Percentiles rank a stretch among this genome's conserved stretches.
phyloP scores from a whole-genome alignment of 2,797 vertebrate species.

The Karalla daura region DNA sequence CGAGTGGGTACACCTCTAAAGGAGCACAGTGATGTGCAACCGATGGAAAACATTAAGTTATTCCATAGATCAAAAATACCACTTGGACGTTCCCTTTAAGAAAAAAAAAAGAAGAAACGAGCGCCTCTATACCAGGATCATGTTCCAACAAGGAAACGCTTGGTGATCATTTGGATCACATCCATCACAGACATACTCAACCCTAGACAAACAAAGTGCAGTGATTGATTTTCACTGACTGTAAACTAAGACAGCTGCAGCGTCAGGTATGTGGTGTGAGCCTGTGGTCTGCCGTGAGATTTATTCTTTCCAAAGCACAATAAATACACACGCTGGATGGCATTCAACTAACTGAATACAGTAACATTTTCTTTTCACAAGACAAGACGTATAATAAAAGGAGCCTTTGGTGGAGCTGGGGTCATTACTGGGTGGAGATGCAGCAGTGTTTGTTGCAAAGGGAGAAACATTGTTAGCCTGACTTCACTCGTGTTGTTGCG shows the following conservation, averaged over 20 bases:
- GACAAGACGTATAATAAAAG: slow-evolving; percentile 38
- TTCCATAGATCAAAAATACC: slow-evolving; percentile 28
- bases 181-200: not conserved
- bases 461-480: slow-evolving; percentile 41
- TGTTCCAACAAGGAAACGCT: not conserved
- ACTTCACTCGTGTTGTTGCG: slow-evolving; percentile 56
- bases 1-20: slow-evolving; percentile 37
- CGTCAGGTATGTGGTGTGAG: not conserved
- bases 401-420: slow-evolving; percentile 22
- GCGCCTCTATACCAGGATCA: slow-evolving; percentile 2
- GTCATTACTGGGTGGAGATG: slow-evolving; percentile 34
- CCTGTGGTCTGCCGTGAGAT: not conserved
- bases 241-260: not conserved
- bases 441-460: slow-evolving; percentile 38
- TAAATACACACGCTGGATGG: not conserved
- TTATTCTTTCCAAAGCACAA: slow-evolving; percentile 5
- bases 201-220: not conserved
- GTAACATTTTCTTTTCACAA: slow-evolving; percentile 9
- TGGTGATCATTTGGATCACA: not conserved
- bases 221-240: not conserved
- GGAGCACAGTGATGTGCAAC: slow-evolving; percentile 30
- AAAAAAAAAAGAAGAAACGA: slow-evolving; percentile 14
- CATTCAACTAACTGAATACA: slow-evolving; percentile 7
- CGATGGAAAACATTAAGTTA: slow-evolving; percentile 42
- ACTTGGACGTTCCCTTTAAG: slow-evolving; percentile 13